Evolutionary conservation across 2,888 invertebrate genomes (phyloP), one percentile per base, ranked within the genome.

Genomic region (Plebejus anna): DNA sequence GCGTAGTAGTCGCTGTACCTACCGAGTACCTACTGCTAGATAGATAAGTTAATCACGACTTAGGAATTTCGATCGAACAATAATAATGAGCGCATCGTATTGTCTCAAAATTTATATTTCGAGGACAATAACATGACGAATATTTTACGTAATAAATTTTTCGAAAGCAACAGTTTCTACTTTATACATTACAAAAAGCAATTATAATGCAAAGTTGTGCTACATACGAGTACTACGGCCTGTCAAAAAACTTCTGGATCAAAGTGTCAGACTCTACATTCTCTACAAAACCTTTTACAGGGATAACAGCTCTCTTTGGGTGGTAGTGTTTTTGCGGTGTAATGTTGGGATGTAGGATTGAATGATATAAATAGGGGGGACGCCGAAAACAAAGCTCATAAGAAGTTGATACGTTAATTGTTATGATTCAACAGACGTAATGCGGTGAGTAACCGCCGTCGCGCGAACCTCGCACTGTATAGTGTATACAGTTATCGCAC

Each of bases 341-440:
- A 0, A 2, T 47, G 9, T 3, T 16, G 57, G 59, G 59, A 59
- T n/a, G 28, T 9, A 22, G 28, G 28, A 51, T 16, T 28, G 9
- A 28, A 9, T 4, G 9, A 61, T 32, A 66, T 1, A 11, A 32
- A 32, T 4, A 11, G 61, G 28, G 3, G 3, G 22, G 22, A 59
- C 5, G 22, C 61, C 28, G 28, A 28, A 59, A 7, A 22, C 59
- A 59, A 28, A 61, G 61, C 28, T 61, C 61, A 7, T 61, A 22
- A 28, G 61, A 61, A 11, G 28, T 61, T 9, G 61, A 28, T 61
- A 61, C 11, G 11, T 28, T 22, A 28, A 61, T 61, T 61, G 61
- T 61, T 66, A 32, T 66, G 66, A 66, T 66, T 66, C 32, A 61
- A 28, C 59, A 61, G 61, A 61, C 61, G 61, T 66, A 66, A 66